These are phyloP conservation scores for Paralichthys olivaceus DNA, from an alignment of 2,113 vertebrate genomes.

Conservation along the genomic window DNA sequence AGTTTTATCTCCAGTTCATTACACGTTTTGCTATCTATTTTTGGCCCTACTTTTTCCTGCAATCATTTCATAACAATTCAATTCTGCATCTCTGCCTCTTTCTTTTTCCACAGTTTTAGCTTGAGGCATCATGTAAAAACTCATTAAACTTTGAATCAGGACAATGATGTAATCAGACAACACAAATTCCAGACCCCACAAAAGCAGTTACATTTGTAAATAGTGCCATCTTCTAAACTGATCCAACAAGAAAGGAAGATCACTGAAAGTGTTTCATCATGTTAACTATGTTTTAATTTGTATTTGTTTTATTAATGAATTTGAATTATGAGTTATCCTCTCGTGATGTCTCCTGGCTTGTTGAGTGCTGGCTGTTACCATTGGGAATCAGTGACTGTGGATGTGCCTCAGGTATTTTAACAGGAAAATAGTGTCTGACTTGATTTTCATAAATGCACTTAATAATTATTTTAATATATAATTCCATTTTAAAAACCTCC, in stretches of 20 bases:
- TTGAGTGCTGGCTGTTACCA: slow-evolving; percentile 1
- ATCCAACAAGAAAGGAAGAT: not conserved
- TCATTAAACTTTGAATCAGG: slow-evolving; percentile 61
- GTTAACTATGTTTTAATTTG: slow-evolving; percentile 1
- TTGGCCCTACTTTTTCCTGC: not conserved
- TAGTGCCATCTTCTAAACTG: slow-evolving; percentile 28
- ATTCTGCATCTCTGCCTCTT: not conserved
- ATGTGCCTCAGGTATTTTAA: slow-evolving; percentile 41
- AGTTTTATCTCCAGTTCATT: not conserved
- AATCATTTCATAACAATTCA: not conserved
- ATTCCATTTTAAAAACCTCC: not conserved
- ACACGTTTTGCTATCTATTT: not conserved
- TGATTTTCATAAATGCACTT: slow-evolving; percentile 29
- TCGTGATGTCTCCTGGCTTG: slow-evolving; percentile 15
- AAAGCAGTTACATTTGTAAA: slow-evolving; percentile 16
- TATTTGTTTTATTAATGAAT: slow-evolving; percentile 13
- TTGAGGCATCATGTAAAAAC: slow-evolving; percentile 39
- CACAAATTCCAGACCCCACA: slow-evolving; percentile 23
- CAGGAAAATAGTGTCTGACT: slow-evolving; percentile 25
- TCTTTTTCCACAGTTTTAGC: slow-evolving; percentile 27
- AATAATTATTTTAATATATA: slow-evolving; percentile 2
- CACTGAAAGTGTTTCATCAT: too few relatives aligned
- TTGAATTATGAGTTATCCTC: slow-evolving; percentile 20
- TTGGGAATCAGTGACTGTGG: slow-evolving; percentile 13
- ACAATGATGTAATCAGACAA: slow-evolving; percentile 49